A percentile compares a stretch with the other conserved stretches of the same genome.
These are phyloP conservation scores for Peribatodes rhomboidaria DNA, from an alignment of 2,888 invertebrate species.

Conservation along the genomic window DNA sequence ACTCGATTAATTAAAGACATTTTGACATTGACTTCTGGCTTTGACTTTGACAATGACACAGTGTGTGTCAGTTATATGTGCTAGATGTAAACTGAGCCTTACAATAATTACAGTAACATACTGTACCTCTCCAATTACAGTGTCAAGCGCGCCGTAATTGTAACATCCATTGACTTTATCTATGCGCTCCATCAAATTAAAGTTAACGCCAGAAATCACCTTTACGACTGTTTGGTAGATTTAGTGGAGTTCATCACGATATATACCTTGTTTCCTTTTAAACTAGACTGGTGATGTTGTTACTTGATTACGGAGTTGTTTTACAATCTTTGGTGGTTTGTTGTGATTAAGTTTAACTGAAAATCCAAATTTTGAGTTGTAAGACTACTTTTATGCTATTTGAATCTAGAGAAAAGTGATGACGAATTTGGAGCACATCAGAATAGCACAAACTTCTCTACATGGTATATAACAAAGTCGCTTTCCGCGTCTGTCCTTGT, in stretches of 20 bases:
- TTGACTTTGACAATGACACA: too few relatives aligned
- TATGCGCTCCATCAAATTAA: constrained; percentile 33
- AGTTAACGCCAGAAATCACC: constrained; percentile 31
- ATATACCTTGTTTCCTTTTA: constrained; percentile 11
- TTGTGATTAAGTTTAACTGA: not conserved
- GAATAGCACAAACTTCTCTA: too few relatives aligned
- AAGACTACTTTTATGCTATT: too few relatives aligned
- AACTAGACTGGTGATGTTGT: constrained; percentile 1
- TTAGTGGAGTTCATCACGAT: constrained; percentile 46
- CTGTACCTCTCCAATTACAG: constrained; percentile 21
- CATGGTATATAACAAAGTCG: too few relatives aligned
- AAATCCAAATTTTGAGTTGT: too few relatives aligned
- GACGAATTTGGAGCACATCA: too few relatives aligned
- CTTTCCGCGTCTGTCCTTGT: too few relatives aligned
- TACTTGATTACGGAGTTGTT: not conserved
- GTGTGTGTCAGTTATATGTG: too few relatives aligned
- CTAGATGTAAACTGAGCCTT: not conserved
- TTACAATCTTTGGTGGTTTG: not conserved
- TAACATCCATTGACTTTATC: constrained; percentile 49
- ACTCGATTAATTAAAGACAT: too few relatives aligned
- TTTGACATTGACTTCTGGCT: too few relatives aligned
- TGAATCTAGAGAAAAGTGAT: too few relatives aligned
- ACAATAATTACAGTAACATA: constrained; percentile 13
- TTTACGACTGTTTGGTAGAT: constrained; percentile 34
- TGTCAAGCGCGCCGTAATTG: constrained; percentile 39